Percentiles rank a stretch among this genome's conserved stretches.
Conservation (phyloP, 2,113 vertebrate genomes). For the Artemisiospiza belli region DNA sequence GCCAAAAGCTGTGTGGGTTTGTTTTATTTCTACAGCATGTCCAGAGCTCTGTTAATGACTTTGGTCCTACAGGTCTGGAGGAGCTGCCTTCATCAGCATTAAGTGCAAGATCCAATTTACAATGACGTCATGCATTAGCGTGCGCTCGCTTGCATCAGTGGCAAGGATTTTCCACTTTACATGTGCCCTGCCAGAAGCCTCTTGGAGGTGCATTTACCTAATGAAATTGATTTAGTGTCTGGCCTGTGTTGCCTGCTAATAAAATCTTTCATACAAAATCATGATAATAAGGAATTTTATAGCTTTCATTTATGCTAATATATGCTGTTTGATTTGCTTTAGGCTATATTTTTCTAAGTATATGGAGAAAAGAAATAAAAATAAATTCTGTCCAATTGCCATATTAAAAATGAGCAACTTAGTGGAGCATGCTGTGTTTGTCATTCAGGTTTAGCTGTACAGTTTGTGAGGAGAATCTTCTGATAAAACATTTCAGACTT, state of each 20-base stretch:
- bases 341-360: neutral
- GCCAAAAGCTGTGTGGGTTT: neutral
- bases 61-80: conserved; percentile 2
- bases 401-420: neutral
- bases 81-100: conserved; percentile 56
- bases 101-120: conserved; percentile 71
- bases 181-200: conserved; percentile 54
- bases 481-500: neutral
- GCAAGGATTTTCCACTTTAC: conserved; percentile 59
- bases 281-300: neutral
- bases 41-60: conserved; percentile 35
- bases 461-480: neutral
- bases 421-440: neutral
- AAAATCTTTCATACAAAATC: neutral
- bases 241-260: neutral
- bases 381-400: neutral
- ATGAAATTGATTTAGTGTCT: conserved; percentile 48
- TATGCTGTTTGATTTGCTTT: neutral
- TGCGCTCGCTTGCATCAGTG: conserved; percentile 23
- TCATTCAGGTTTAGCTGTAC: neutral
- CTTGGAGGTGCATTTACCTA: conserved; percentile 53
- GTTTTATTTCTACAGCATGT: neutral
- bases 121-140: conserved; percentile 50
- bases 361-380: neutral
- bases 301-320: conserved; percentile 12